Conservation (phyloP, 2,888 invertebrate genomes). For the Dasypolia templi region DNA sequence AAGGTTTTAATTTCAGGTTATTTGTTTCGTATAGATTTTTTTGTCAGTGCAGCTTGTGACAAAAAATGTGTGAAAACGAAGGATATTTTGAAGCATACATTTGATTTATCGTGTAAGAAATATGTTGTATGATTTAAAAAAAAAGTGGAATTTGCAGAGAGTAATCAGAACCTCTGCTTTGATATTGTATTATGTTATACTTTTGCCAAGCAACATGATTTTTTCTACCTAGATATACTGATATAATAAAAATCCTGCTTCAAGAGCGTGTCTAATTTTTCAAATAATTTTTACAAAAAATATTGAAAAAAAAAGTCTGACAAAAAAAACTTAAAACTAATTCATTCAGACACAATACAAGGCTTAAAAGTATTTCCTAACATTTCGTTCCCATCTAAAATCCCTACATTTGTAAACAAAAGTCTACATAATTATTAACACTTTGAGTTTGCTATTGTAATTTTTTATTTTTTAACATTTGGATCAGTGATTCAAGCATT, state of each 20-base stretch:
- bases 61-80: too few species aligned
- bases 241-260: too few species aligned
- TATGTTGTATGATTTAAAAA: too few species aligned
- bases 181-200: too few species aligned
- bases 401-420: not conserved
- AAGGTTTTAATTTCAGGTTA: conserved; percentile 9
- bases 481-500: not conserved
- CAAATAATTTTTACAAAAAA: too few species aligned
- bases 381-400: not conserved
- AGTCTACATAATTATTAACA: not conserved
- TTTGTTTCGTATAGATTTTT: not conserved
- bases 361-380: not conserved
- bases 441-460: not conserved
- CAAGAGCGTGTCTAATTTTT: too few species aligned
- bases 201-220: too few species aligned
- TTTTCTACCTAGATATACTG: too few species aligned
- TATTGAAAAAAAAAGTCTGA: too few species aligned
- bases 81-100: not conserved
- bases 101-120: too few species aligned
- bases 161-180: too few species aligned
- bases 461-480: not conserved
- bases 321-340: not conserved
- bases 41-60: not conserved
- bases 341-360: not conserved
- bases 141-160: too few species aligned